Percentiles rank a stretch among this genome's conserved stretches.
Evolutionary conservation across 2,797 vertebrate genomes (phyloP).

Genomic region (Bradypodion ventrale): DNA sequence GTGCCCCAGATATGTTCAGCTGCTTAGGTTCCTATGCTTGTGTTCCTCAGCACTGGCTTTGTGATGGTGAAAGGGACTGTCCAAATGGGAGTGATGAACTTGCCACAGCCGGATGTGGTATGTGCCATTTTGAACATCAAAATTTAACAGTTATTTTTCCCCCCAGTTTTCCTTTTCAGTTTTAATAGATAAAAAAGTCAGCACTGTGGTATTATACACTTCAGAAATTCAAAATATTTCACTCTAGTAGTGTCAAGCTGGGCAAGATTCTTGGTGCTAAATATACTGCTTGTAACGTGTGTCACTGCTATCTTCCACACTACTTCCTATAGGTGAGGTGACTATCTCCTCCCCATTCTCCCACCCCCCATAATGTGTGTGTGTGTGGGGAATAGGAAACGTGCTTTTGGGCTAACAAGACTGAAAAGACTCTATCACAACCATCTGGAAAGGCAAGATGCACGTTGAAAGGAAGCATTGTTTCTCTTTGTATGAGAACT

Average conservation of each 20-base stretch:
- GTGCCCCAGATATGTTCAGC: conserved; percentile 87
- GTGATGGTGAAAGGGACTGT: conserved; percentile 94
- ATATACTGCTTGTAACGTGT: background rate
- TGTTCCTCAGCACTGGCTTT: conserved; percentile 90
- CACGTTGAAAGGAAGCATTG: background rate
- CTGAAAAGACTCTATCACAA: no score
- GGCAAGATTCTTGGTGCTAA: background rate
- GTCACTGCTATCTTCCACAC: no score
- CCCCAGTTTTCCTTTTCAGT: background rate
- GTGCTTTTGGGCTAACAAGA: no score
- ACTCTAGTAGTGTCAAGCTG: background rate
- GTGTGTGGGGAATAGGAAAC: no score
- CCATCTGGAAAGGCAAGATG: no score
- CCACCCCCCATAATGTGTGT: no score
- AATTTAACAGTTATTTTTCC: background rate
- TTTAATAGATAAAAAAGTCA: background rate
- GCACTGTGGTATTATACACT: background rate
- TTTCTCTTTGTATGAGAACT: background rate
- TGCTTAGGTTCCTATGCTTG: conserved; percentile 90
- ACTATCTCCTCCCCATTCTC: no score
- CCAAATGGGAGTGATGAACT: conserved; percentile 92
- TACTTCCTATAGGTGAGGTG: no score
- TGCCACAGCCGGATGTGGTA: conserved; percentile 92
- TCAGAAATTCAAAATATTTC: background rate
- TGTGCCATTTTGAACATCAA: conserved; percentile 45